A percentile compares a stretch with the other conserved stretches of the same genome.
phyloP scores from a whole-genome alignment of 2,113 vertebrate genomes.

The Chamaea fasciata region DNA sequence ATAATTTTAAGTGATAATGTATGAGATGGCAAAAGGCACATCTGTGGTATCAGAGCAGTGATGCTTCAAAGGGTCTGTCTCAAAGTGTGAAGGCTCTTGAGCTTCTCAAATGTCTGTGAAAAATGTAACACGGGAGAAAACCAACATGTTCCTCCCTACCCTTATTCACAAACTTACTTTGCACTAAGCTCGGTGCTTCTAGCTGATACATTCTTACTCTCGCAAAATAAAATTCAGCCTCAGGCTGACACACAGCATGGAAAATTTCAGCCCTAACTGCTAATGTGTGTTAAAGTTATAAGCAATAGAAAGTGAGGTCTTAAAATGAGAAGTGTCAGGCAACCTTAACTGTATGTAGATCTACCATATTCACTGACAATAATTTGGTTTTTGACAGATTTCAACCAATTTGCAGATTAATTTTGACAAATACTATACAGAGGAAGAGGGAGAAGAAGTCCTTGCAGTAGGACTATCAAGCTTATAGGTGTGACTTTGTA shows the following conservation, averaged over 20 bases:
- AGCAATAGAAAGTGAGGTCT: constrained; percentile 41
- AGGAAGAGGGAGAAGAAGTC: not conserved
- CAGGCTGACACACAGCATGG: constrained; percentile 52
- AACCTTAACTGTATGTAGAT: constrained; percentile 24
- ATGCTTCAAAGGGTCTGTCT: constrained; percentile 63
- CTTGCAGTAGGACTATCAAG: not conserved
- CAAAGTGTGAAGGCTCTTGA: constrained; percentile 63
- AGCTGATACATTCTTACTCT: constrained; percentile 43
- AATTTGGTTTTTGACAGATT: constrained; percentile 29
- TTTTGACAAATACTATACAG: not conserved
- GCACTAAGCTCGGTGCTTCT: not conserved
- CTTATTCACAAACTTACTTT: constrained; percentile 52
- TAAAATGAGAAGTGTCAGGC: constrained; percentile 44
- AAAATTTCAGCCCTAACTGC: constrained; percentile 54
- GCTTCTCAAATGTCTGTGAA: constrained; percentile 53
- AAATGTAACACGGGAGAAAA: constrained; percentile 48
- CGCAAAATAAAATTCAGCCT: constrained; percentile 54
- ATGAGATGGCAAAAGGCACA: constrained; percentile 64
- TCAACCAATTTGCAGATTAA: constrained; percentile 17
- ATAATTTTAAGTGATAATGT: constrained; percentile 62
- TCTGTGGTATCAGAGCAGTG: constrained; percentile 61
- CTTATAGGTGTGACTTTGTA: not conserved
- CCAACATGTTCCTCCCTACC: constrained; percentile 54
- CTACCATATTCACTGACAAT: not conserved
- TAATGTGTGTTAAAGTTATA: constrained; percentile 52